Base-by-base conservation (phyloP, 2,113 vertebrate species). In the Atlantisia rogersi region DNA sequence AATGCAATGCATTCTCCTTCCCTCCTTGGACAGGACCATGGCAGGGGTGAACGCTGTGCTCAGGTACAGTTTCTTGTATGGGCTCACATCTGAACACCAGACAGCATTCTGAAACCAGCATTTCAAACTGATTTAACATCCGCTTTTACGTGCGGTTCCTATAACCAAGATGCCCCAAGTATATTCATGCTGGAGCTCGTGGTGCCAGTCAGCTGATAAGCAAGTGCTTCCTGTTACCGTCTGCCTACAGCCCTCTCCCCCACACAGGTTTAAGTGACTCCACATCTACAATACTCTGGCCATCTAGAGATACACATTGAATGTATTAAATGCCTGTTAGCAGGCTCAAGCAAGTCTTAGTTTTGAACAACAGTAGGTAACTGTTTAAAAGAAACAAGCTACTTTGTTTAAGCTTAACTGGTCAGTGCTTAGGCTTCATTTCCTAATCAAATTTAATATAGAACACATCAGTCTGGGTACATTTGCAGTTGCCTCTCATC, bases 391-490 rank as follows among this genome's bases (percentile, higher is more conserved):
- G 12, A 50, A 75, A 29, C 18, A 28, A 37, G 8, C 31, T 29
- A 31, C 5, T 3, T 32, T 53, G 18, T 6, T 40, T 3, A 62
- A 79, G 21, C 32, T 46, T 29, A 46, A 46, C 8, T 35, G 5
- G 16, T 37, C 15, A 20, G 37, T 46, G 21, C 6, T 40, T 3
- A 62, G 74, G 21, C 28, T 46, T 32, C 1, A n/a, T 9, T 44
- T 86, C 40, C 40, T 14, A 53, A 62, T 3, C 56, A 25, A 81
- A 44, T 10, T 15, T 65, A 29, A 22, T 2, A 42, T 2, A 75
- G 40, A 63, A 24, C 0, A 0, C 22, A 46, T 2, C 58, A 11
- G 24, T 12, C 0, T 0, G 48, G 28, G 31, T 7, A 4, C 13
- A 8, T 13, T 40, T 4, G 0, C 53, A 78, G 70, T 14, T 28